These are phyloP conservation scores for Eulimnadia texana DNA, from an alignment of 1,140 invertebrate genomes.

Conservation along the genomic window DNA sequence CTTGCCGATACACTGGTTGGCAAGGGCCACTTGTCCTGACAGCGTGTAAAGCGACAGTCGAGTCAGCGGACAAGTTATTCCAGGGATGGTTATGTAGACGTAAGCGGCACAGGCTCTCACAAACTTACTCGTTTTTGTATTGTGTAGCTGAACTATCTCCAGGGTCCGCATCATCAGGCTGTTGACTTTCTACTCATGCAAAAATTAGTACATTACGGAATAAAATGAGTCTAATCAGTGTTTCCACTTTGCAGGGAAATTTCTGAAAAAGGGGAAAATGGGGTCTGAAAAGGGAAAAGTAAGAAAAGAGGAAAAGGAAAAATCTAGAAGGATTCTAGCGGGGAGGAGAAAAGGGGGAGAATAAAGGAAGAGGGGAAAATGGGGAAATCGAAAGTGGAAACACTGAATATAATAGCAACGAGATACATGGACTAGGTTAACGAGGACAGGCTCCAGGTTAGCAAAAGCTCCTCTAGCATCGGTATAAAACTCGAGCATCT, in stretches of 20 bases:
- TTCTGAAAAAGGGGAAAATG: too few relatives aligned
- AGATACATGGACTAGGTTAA: slow-evolving; percentile 65
- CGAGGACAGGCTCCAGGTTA: slow-evolving; percentile 73
- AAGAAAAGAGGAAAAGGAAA: too few relatives aligned
- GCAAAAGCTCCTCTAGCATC: slow-evolving; percentile 75
- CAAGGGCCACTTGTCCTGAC: slow-evolving; percentile 71
- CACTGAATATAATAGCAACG: slow-evolving; percentile 9
- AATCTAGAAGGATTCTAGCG: too few relatives aligned
- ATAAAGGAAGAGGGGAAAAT: too few relatives aligned
- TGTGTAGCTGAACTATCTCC: slow-evolving; percentile 57
- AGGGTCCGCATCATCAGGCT: slow-evolving; percentile 55
- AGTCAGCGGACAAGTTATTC: slow-evolving; percentile 55
- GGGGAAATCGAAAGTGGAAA: slow-evolving; percentile 16
- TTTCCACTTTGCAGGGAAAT: too few relatives aligned
- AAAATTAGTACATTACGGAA: too few relatives aligned
- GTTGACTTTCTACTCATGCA: slow-evolving; percentile 50
- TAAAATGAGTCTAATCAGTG: background rate
- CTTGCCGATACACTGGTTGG: slow-evolving; percentile 87
- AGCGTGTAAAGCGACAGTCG: slow-evolving; percentile 73
- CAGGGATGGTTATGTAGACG: slow-evolving; percentile 89
- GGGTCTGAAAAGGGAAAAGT: too few relatives aligned
- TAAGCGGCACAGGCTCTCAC: slow-evolving; percentile 88
- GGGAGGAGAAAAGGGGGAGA: too few relatives aligned
- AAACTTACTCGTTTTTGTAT: slow-evolving; percentile 64
- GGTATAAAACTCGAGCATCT: slow-evolving; percentile 82